Evolutionary conservation across 2,113 vertebrate genomes (phyloP), one percentile per base, ranked within the genome.

Genomic region (Mormoops blainvillei): DNA sequence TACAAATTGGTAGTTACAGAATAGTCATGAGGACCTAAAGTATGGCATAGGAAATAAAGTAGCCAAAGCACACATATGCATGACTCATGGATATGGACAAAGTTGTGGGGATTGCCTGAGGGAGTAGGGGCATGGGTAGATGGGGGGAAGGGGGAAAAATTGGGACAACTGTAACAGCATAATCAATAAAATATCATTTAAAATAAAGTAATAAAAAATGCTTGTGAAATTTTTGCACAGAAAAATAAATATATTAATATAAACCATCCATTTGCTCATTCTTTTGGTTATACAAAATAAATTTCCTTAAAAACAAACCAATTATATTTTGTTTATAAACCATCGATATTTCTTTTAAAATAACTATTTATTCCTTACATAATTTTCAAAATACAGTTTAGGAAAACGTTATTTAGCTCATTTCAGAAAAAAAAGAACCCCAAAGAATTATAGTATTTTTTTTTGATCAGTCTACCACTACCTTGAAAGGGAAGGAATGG

Each of bases 171-270:
- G 12, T 28, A 61, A 31, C 31, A 63, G 26, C 28, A 14, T 31
- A 31, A 63, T 48, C 48, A 48, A 48, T 48, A 48, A 48, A 48
- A 48, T 48, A 48, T 14, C 4, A 8, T 19, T n/a, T 18, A 67
- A 67, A 67, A 67, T n/a, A 16, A 67, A 67, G 18, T 28, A 67
- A 18, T 89, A 56, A 56, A 86, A 71, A 81, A n/a, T 54, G 12
- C 7, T n/a, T 54, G 65, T 33, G 7, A 81, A 71, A 33, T 82
- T 89, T 89, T 94, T 94, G 38, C 20, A 82, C 19, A 63, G 15
- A 84, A 94, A 89, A 89, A 82, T 43, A 89, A 52, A 56, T 48
- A 31, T 11, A 90, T 89, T 92, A 77, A 61, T 96, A 16, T n/a
- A 77, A 56, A 54, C 36, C 0, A 85, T 58, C 85, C 3, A 7